Conservation (phyloP, 2,113 vertebrate genomes). For the Neolamprologus modestus region DNA sequence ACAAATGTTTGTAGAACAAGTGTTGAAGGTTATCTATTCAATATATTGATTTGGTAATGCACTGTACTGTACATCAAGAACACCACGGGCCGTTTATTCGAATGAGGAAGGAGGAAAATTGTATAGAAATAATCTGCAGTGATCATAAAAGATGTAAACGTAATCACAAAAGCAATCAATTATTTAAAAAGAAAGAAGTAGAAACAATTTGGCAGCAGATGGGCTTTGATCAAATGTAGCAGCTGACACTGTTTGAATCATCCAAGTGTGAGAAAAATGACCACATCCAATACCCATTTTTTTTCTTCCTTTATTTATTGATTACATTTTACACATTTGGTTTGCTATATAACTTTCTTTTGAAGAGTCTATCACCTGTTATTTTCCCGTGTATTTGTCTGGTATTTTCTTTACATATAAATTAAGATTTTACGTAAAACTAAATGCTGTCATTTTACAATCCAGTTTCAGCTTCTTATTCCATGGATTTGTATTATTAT, state of each 20-base stretch:
- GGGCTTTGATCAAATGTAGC: not conserved
- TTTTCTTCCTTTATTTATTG: not conserved
- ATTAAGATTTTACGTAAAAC: not conserved
- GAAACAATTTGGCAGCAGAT: not conserved
- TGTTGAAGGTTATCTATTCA: not conserved
- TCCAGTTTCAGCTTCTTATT: not conserved
- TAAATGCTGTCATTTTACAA: not conserved
- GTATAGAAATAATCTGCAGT: not conserved
- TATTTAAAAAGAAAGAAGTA: not conserved
- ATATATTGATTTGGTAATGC: not conserved
- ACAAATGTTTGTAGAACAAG: not conserved
- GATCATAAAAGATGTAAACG: not conserved
- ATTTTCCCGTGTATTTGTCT: not conserved
- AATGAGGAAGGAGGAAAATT: not conserved
- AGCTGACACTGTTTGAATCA: not conserved
- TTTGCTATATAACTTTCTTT: not conserved
- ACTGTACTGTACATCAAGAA: not conserved
- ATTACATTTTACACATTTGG: not conserved
- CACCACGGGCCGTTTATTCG: not conserved
- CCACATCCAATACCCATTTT: not conserved
- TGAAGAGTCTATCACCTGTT: not conserved
- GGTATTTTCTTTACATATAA: not conserved
- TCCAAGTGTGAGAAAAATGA: not conserved
- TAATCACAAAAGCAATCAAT: not conserved
- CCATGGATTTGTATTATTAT: not conserved